Conservation (phyloP, 2,888 invertebrate species). For the Icerya purchasi region DNA sequence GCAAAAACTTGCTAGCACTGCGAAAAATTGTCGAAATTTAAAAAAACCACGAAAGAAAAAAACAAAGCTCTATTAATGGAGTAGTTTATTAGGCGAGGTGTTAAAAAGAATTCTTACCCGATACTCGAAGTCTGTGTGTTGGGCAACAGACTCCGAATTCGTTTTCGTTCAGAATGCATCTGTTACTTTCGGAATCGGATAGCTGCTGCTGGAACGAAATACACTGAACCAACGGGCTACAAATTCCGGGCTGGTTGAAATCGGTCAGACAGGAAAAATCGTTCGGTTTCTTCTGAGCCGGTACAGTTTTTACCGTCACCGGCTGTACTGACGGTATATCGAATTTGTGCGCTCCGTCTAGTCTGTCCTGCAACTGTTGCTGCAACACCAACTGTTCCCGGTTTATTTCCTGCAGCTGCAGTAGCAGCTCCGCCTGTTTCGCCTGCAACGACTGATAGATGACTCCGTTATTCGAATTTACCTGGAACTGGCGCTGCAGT, state of each 20-base stretch:
- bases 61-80: neutral
- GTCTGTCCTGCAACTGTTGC: conserved; percentile 18
- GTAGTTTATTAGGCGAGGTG: neutral
- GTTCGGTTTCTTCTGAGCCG: neutral
- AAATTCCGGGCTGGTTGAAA: conserved; percentile 19
- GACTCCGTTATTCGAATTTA: conserved; percentile 7
- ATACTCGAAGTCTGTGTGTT: neutral
- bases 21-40: too few species aligned
- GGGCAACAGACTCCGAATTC: conserved; percentile 25
- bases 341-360: conserved; percentile 13
- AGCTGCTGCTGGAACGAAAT: conserved; percentile 24
- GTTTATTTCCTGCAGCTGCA: conserved; percentile 18
- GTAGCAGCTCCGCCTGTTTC: conserved; percentile 15
- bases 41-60: too few species aligned
- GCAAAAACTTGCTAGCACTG: too few species aligned
- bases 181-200: conserved; percentile 23
- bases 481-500: conserved; percentile 16
- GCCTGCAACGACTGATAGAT: conserved; percentile 14
- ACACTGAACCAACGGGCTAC: conserved; percentile 24
- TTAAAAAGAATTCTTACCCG: neutral
- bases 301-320: neutral
- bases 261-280: neutral
- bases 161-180: conserved; percentile 21
- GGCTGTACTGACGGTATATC: conserved; percentile 3
- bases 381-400: conserved; percentile 18